Evolutionary conservation across 2,888 invertebrate species (phyloP).

Genomic region (Tipula vernalis): DNA sequence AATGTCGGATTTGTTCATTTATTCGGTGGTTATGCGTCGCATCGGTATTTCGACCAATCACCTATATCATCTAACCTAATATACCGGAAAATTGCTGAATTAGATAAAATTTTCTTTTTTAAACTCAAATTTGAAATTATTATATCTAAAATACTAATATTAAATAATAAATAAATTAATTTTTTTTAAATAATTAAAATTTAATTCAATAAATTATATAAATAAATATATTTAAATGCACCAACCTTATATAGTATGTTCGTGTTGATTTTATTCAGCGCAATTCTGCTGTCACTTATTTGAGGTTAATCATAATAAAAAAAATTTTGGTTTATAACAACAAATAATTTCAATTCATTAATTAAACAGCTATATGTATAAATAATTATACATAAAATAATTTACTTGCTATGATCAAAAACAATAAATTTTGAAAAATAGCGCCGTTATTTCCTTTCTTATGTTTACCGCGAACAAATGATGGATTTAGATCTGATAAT

Average conservation of each 20-base stretch:
- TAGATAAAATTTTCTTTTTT: not conserved
- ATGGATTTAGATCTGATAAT: not conserved
- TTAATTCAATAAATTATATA: not conserved
- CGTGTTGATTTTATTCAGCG: not conserved
- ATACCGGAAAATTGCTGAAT: not conserved
- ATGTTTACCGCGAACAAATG: not conserved
- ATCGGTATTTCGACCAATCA: not conserved
- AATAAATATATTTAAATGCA: not conserved
- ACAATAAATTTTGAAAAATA: too few species aligned
- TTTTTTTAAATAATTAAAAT: not conserved
- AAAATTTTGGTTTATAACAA: not conserved
- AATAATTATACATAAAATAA: not conserved
- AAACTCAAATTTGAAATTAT: not conserved
- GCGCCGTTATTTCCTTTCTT: too few species aligned
- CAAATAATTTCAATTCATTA: not conserved
- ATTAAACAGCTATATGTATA: not conserved
- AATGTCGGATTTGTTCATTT: not conserved
- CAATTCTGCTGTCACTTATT: not conserved
- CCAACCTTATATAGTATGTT: not conserved
- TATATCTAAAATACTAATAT: not conserved
- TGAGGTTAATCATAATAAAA: not conserved
- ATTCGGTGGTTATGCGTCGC: slow-evolving; percentile 6
- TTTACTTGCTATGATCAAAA: not conserved
- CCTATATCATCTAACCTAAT: not conserved
- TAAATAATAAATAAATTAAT: not conserved